Percentiles rank a stretch among this genome's conserved stretches.
phyloP scores from a whole-genome alignment of 2,113 vertebrate species.

The Kobus ellipsiprymnus region DNA sequence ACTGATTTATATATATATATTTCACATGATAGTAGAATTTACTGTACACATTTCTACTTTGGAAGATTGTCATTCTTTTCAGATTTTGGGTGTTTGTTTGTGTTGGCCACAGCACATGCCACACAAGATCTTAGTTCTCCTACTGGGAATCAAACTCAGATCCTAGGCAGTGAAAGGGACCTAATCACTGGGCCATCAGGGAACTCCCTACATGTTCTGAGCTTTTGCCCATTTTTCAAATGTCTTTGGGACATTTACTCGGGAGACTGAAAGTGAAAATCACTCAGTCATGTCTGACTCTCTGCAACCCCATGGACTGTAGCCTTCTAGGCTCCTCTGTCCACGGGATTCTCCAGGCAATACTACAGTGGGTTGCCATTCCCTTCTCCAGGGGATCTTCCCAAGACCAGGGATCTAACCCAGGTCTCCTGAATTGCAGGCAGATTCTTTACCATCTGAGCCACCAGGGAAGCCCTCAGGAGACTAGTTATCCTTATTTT shows the following conservation, averaged over 20 bases:
- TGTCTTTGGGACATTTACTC: neutral
- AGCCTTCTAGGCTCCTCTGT: neutral
- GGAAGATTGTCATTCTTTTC: neutral
- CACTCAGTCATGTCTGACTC: neutral
- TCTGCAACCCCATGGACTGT: neutral
- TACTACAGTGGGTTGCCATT: neutral
- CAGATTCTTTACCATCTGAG: neutral
- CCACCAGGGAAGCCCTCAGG: neutral
- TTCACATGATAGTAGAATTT: neutral
- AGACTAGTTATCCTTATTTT: neutral
- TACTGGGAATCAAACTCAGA: neutral
- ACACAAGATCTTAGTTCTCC: neutral
- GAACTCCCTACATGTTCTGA: neutral
- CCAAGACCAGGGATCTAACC: neutral
- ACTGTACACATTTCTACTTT: neutral
- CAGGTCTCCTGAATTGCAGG: neutral
- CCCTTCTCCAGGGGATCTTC: neutral
- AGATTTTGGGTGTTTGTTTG: neutral
- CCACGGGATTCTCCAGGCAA: neutral
- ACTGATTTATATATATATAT: neutral
- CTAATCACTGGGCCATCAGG: neutral
- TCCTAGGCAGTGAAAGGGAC: neutral
- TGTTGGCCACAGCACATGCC: neutral
- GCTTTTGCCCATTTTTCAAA: neutral
- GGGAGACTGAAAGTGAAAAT: neutral